These are phyloP conservation scores for Silvanus unidentatus DNA, from an alignment of 2,888 invertebrate genomes.

Conservation along the genomic window DNA sequence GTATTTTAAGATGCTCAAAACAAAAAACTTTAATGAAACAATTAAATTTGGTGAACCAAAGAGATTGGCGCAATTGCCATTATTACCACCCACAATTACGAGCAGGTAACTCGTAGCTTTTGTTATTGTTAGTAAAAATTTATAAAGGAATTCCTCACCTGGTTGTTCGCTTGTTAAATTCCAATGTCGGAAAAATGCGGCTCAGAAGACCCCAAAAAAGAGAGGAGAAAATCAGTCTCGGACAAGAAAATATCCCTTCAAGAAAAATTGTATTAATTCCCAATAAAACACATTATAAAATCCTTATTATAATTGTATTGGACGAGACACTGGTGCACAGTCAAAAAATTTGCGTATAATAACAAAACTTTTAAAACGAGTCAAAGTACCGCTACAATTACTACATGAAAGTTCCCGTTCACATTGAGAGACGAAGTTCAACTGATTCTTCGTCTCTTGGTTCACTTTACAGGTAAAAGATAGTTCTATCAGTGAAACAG, in stretches of 20 bases:
- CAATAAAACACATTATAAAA: slow-evolving; percentile 9
- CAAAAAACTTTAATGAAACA: no score
- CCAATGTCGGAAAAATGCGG: neutral
- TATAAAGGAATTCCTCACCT: no score
- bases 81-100: no score
- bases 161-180: no score
- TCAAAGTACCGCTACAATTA: slow-evolving; percentile 33
- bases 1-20: no score
- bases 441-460: slow-evolving; percentile 32
- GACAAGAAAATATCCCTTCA: neutral
- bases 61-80: no score
- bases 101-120: no score
- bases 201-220: slow-evolving; percentile 9
- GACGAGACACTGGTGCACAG: slow-evolving; percentile 10
- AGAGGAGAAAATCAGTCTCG: neutral
- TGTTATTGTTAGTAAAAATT: no score
- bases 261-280: slow-evolving; percentile 11
- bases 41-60: no score
- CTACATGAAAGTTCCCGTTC: slow-evolving; percentile 30
- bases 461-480: slow-evolving; percentile 14
- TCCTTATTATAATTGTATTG: neutral
- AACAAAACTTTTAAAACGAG: slow-evolving; percentile 28
- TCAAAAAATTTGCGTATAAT: slow-evolving; percentile 19
- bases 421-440: slow-evolving; percentile 30
- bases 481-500: slow-evolving; percentile 12